phyloP scores from a whole-genome alignment of 2,888 invertebrate species.

The Pegoplata infirma region DNA sequence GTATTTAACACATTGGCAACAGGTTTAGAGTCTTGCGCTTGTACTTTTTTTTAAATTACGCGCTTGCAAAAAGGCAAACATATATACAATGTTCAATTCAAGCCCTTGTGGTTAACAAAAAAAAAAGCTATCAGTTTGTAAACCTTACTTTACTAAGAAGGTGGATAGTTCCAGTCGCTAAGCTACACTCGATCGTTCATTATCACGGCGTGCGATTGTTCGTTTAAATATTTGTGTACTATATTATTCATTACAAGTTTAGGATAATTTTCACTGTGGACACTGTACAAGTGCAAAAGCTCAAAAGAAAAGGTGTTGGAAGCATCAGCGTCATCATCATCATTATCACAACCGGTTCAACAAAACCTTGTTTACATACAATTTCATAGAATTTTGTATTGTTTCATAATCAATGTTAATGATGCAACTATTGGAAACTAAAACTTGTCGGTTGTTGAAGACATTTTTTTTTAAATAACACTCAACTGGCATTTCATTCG shows the following conservation, averaged over 20 bases:
- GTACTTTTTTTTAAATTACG: slow-evolving; percentile 2
- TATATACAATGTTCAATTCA: background rate
- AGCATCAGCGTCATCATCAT: background rate
- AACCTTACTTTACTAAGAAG: background rate
- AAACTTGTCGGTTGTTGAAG: background rate
- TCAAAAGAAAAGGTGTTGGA: background rate
- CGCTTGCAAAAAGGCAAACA: background rate
- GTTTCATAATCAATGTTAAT: background rate
- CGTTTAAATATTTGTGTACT: background rate
- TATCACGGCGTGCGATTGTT: slow-evolving; percentile 25
- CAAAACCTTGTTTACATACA: background rate
- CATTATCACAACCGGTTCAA: background rate
- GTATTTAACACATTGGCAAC: slow-evolving; percentile 9
- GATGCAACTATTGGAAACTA: background rate
- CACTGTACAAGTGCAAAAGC: background rate
- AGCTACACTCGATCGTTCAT: slow-evolving; percentile 41
- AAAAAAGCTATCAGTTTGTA: background rate
- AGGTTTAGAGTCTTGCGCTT: slow-evolving; percentile 33
- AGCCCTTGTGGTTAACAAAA: slow-evolving; percentile 38
- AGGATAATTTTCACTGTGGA: slow-evolving; percentile 1
- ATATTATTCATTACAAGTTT: background rate
- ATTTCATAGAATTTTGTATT: background rate
- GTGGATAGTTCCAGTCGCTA: slow-evolving; percentile 35
- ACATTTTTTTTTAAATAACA: too few species aligned
- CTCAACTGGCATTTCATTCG: too few species aligned